phyloP scores from a whole-genome alignment of 2,888 invertebrate genomes.

The Frankliniella intonsa region DNA sequence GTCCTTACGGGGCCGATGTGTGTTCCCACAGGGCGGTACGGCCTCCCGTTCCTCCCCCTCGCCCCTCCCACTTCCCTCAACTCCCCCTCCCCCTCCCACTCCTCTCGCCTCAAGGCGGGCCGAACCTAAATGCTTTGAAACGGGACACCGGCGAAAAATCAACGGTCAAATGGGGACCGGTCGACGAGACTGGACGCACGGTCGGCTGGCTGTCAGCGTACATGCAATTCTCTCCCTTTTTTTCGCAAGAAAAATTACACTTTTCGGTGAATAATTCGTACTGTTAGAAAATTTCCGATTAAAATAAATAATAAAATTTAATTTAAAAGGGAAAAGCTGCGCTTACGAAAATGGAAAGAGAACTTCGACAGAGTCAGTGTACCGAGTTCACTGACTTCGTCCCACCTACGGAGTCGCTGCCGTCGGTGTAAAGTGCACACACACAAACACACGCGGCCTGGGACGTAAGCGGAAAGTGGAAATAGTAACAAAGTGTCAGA shows the following conservation, averaged over 20 bases:
- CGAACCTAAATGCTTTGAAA: background rate
- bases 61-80: background rate
- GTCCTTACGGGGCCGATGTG: background rate
- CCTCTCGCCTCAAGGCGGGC: background rate
- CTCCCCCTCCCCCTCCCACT: background rate
- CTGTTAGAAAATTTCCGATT: background rate
- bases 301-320: background rate
- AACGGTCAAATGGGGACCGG: too few relatives aligned
- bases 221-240: too few relatives aligned
- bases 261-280: background rate
- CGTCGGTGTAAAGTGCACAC: background rate
- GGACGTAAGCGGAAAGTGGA: background rate
- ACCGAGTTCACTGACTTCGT: background rate
- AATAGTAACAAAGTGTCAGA: conserved; percentile 18
- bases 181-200: background rate
- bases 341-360: background rate
- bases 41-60: background rate
- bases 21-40: background rate
- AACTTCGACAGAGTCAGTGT: background rate
- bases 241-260: too few relatives aligned
- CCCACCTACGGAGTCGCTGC: too few relatives aligned
- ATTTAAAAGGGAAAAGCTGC: background rate
- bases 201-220: background rate
- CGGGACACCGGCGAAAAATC: background rate
- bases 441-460: background rate